Percentiles rank a stretch among this genome's conserved stretches.
Conservation (phyloP, 1,140 invertebrate species). For the Zaprionus ornatus region DNA sequence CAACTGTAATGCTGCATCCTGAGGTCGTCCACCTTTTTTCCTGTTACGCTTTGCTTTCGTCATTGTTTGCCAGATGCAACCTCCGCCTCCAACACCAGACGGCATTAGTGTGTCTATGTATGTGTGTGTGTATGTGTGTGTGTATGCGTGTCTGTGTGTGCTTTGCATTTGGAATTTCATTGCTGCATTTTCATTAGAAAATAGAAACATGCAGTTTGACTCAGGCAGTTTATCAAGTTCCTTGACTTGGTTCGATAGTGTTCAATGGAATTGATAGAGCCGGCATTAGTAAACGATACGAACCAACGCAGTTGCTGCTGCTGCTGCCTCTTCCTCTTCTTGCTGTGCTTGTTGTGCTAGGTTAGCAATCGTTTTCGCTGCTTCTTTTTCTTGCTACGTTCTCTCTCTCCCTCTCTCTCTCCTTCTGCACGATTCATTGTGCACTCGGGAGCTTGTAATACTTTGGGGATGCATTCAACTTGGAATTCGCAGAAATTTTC, state of each 20-base stretch:
- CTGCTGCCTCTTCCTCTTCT: not conserved
- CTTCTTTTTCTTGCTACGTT: too few species aligned
- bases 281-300: not conserved
- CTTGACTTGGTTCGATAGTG: slow-evolving; percentile 37
- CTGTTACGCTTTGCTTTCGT: slow-evolving; percentile 45
- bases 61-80: slow-evolving; percentile 46
- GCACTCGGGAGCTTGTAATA: not conserved
- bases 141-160: slow-evolving; percentile 9
- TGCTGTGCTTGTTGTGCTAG: slow-evolving; percentile 32
- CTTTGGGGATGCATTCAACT: slow-evolving; percentile 1
- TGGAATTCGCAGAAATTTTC: not conserved
- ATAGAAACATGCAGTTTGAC: slow-evolving; percentile 9
- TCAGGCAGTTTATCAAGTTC: slow-evolving; percentile 29
- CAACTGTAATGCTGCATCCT: slow-evolving; percentile 33
- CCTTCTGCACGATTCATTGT: not conserved
- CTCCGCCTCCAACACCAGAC: not conserved
- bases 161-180: slow-evolving; percentile 11
- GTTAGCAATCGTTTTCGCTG: slow-evolving; percentile 26
- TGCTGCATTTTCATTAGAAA: slow-evolving; percentile 5
- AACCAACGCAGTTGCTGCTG: not conserved
- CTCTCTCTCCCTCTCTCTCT: not conserved
- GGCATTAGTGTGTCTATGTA: not conserved
- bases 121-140: slow-evolving; percentile 15
- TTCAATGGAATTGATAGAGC: slow-evolving; percentile 22
- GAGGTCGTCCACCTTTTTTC: slow-evolving; percentile 73